Percentiles rank a stretch among this genome's conserved stretches.
Conservation (phyloP, 35 echinoderm and acorn worm genomes). For the Anneissia japonica region DNA sequence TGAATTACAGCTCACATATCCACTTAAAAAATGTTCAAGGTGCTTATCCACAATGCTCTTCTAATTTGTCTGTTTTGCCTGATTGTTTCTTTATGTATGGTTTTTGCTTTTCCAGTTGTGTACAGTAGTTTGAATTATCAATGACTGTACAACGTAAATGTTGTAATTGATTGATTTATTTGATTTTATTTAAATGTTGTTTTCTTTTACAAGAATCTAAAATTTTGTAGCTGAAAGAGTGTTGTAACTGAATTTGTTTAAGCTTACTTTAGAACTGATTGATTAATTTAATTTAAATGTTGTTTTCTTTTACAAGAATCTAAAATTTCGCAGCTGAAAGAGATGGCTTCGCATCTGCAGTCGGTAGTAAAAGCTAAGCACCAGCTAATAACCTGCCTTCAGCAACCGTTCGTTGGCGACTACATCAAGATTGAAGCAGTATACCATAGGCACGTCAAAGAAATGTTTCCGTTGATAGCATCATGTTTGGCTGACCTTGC, state of each 20-base stretch:
- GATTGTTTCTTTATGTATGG: no score
- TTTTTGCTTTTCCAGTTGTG: no score
- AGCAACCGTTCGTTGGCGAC: constrained; percentile 81
- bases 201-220: constrained; percentile 57
- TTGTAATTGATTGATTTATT: neutral
- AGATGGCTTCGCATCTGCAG: constrained; percentile 54
- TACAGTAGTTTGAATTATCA: no score
- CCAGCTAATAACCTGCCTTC: constrained; percentile 66
- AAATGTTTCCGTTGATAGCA: constrained; percentile 71
- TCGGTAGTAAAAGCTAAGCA: constrained; percentile 68
- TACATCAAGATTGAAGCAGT: constrained; percentile 69
- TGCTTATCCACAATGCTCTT: no score
- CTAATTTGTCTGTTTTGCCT: no score
- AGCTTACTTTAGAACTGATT: neutral
- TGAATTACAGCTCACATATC: no score
- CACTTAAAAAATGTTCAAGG: no score
- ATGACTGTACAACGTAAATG: neutral
- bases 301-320: constrained; percentile 45
- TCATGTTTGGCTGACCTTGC: constrained; percentile 59
- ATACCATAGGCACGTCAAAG: constrained; percentile 66
- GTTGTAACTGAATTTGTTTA: no score
- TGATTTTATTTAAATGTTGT: neutral
- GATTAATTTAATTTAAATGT: neutral
- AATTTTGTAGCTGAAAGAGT: constrained; percentile 42
- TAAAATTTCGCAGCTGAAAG: constrained; percentile 55